A percentile compares a stretch with the other conserved stretches of the same genome.
Evolutionary conservation across 1,140 invertebrate species (phyloP).

Genomic region (Drosophila carrolli): DNA sequence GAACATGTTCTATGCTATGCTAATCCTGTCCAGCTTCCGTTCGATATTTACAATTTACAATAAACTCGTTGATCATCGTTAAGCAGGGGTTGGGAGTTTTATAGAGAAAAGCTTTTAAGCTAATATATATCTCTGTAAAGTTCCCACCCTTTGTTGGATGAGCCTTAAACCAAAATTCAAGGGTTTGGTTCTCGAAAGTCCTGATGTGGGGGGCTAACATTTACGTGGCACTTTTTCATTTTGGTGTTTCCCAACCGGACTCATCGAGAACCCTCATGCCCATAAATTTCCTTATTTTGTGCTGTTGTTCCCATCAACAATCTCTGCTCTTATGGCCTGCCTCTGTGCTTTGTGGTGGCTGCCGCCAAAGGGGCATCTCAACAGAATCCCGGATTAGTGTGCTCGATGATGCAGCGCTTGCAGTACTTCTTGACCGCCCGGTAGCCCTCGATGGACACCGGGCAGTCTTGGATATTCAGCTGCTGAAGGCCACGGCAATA

Average conservation of each 20-base stretch:
- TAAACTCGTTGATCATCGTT: conserved; percentile 33
- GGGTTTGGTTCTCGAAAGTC: conserved; percentile 9
- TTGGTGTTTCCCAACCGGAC: not conserved
- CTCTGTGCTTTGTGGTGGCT: conserved; percentile 66
- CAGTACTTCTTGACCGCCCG: conserved; percentile 96
- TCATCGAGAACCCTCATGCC: not conserved
- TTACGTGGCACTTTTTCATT: conserved; percentile 24
- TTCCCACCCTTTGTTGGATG: not conserved
- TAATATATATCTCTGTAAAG: not conserved
- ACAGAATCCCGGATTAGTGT: conserved; percentile 96
- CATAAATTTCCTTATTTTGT: conserved; percentile 19
- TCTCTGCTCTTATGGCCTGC: conserved; percentile 75
- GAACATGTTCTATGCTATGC: conserved; percentile 59
- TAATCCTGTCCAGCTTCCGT: conserved; percentile 45
- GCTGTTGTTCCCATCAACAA: conserved; percentile 58
- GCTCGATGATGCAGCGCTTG: conserved; percentile 95
- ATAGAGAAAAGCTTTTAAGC: not conserved
- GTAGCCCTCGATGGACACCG: conserved; percentile 94
- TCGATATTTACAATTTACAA: conserved; percentile 58
- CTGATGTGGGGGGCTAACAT: conserved; percentile 1
- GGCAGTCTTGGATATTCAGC: conserved; percentile 96
- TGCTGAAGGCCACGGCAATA: conserved; percentile 94
- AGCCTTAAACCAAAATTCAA: conserved; percentile 22
- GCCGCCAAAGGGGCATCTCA: conserved; percentile 68
- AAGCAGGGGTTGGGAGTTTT: not conserved